These are phyloP conservation scores for Paraplagusia blochii DNA, from an alignment of 2,113 vertebrate genomes.

Conservation along the genomic window DNA sequence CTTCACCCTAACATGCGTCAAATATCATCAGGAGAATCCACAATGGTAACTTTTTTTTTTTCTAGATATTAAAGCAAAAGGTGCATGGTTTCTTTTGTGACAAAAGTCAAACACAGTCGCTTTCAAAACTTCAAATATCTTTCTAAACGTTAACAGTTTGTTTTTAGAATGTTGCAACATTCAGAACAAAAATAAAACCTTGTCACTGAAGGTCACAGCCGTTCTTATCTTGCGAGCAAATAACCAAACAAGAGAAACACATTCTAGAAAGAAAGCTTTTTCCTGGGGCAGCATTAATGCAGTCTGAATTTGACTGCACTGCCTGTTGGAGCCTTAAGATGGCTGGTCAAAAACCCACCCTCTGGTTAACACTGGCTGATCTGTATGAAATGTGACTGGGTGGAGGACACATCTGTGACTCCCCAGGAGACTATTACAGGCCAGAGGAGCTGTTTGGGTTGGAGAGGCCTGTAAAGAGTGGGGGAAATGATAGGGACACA, in stretches of 20 bases:
- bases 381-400: conserved; percentile 37
- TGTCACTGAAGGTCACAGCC: not conserved
- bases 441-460: conserved; percentile 42
- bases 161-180: conserved; percentile 18
- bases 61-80: too few species aligned
- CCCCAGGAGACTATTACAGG: conserved; percentile 59
- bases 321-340: conserved; percentile 24
- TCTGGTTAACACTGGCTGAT: conserved; percentile 43
- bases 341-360: conserved; percentile 38
- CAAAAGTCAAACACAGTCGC: not conserved
- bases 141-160: not conserved
- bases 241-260: too few species aligned
- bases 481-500: conserved; percentile 26
- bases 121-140: conserved; percentile 17
- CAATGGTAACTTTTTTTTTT: too few species aligned
- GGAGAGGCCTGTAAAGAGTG: conserved; percentile 26
- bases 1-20: too few species aligned
- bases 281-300: not conserved
- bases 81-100: too few species aligned
- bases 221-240: not conserved
- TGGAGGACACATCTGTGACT: conserved; percentile 43
- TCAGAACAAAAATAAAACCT: not conserved
- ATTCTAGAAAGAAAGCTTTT: too few species aligned
- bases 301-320: not conserved
- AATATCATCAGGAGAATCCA: too few species aligned